Evolutionary conservation across 2,888 invertebrate species (phyloP).

Genomic region (Euproctis similis): DNA sequence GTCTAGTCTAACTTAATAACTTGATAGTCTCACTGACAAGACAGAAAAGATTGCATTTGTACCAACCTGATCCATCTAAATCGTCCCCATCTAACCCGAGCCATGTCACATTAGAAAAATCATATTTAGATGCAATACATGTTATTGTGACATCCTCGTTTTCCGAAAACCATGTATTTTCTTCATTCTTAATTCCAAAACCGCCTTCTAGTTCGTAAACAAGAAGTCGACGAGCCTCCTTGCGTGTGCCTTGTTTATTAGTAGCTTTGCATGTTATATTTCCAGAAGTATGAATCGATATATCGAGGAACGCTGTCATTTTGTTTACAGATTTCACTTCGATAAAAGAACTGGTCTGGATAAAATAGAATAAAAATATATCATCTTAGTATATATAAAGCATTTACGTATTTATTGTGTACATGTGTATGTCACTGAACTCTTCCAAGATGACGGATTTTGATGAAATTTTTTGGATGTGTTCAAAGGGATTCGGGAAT

Average conservation of each 20-base stretch:
- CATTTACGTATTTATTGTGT: too few relatives aligned
- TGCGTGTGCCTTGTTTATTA: conserved; percentile 13
- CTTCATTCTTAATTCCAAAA: conserved; percentile 41
- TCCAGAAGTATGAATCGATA: conserved; percentile 31
- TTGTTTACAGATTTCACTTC: conserved; percentile 25
- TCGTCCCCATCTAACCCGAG: conserved; percentile 19
- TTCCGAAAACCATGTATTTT: conserved; percentile 41
- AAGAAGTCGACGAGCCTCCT: conserved; percentile 24
- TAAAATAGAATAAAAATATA: too few relatives aligned
- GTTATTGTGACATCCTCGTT: conserved; percentile 32
- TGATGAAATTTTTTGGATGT: too few relatives aligned
- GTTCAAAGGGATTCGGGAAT: too few relatives aligned
- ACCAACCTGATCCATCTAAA: conserved; percentile 27
- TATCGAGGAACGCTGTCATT: conserved; percentile 30
- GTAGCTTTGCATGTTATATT: conserved; percentile 43
- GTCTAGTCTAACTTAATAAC: too few relatives aligned
- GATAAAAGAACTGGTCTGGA: conserved; percentile 22
- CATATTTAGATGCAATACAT: conserved; percentile 52
- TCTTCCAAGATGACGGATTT: too few relatives aligned
- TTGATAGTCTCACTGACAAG: too few relatives aligned
- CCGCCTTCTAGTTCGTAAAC: conserved; percentile 48
- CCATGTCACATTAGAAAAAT: conserved; percentile 50
- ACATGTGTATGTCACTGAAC: too few relatives aligned
- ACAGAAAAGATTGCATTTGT: too few relatives aligned
- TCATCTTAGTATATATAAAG: too few relatives aligned